Percentiles rank a stretch among this genome's conserved stretches.
Conservation (phyloP, 2,888 invertebrate species). For the Drosophila paramelanica region DNA sequence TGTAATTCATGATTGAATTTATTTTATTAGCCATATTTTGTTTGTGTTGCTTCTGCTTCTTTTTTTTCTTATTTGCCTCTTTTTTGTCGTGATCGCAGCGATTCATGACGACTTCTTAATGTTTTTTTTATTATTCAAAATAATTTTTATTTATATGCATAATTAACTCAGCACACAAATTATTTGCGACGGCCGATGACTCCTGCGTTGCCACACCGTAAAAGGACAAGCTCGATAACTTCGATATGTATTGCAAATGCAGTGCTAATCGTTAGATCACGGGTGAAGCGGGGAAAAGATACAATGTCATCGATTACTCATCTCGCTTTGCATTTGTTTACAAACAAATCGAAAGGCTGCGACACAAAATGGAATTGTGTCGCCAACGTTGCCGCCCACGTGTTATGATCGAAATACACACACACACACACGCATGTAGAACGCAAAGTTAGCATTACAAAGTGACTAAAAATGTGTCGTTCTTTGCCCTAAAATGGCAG, state of each 20-base stretch:
- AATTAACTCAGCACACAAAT: slow-evolving; percentile 12
- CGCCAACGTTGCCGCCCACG: slow-evolving; percentile 67
- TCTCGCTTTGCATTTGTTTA: slow-evolving; percentile 66
- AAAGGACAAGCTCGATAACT: slow-evolving; percentile 42
- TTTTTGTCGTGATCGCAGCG: slow-evolving; percentile 28
- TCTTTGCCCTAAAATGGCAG: slow-evolving; percentile 65
- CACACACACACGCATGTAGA: slow-evolving; percentile 33
- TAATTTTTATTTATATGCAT: slow-evolving; percentile 22
- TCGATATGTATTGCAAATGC: slow-evolving; percentile 20
- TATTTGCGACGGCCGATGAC: slow-evolving; percentile 39
- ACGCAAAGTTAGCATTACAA: slow-evolving; percentile 44
- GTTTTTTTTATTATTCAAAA: background rate
- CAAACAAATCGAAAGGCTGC: slow-evolving; percentile 61
- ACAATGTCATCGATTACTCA: slow-evolving; percentile 66
- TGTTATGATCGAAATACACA: slow-evolving; percentile 8
- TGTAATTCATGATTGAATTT: slow-evolving; percentile 74
- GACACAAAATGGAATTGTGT: slow-evolving; percentile 33
- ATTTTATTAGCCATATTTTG: slow-evolving; percentile 57
- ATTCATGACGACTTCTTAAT: slow-evolving; percentile 31
- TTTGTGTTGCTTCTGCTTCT: slow-evolving; percentile 22
- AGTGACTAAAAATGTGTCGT: slow-evolving; percentile 39
- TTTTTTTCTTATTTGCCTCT: slow-evolving; percentile 21
- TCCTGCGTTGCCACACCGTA: slow-evolving; percentile 35
- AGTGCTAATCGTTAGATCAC: background rate
- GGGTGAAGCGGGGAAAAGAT: background rate